phyloP scores from a whole-genome alignment of 1,140 invertebrate genomes.

The Micrasema longulum region DNA sequence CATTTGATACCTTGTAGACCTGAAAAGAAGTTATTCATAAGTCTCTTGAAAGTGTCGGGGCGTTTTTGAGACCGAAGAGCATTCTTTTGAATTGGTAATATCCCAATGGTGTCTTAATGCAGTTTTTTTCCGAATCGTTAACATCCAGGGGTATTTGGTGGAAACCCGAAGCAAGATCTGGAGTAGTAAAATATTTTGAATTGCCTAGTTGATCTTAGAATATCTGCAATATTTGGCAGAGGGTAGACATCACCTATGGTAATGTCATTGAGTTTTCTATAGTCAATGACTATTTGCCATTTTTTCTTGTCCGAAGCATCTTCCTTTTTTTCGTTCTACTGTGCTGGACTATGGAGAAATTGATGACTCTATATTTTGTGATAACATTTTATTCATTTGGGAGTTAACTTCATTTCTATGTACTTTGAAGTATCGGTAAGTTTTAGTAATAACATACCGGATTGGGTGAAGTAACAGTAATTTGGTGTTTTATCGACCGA shows the following conservation, averaged over 20 bases:
- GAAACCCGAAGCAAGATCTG: no score
- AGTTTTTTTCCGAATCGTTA: no score
- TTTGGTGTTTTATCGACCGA: no score
- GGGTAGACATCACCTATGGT: neutral
- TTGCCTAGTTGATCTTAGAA: neutral
- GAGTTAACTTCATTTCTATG: slow-evolving; percentile 57
- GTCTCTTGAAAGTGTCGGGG: neutral
- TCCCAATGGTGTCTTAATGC: no score
- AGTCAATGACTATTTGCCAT: slow-evolving; percentile 4
- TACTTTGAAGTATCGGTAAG: slow-evolving; percentile 57
- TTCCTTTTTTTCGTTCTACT: slow-evolving; percentile 55
- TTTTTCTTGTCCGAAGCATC: slow-evolving; percentile 58
- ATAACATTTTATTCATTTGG: slow-evolving; percentile 55
- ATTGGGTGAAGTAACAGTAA: no score
- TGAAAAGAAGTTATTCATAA: neutral
- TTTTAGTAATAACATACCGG: no score
- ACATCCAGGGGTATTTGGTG: no score
- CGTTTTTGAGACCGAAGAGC: neutral
- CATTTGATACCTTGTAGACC: no score
- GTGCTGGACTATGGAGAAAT: slow-evolving; percentile 46
- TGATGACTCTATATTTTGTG: slow-evolving; percentile 50
- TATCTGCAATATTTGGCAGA: no score
- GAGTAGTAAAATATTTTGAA: no score
- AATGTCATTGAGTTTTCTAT: slow-evolving; percentile 43
- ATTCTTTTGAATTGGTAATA: no score